Percentiles rank a stretch among this genome's conserved stretches.
These are phyloP conservation scores for Creontiades dilutus DNA, from an alignment of 2,888 invertebrate genomes.

Conservation along the genomic window DNA sequence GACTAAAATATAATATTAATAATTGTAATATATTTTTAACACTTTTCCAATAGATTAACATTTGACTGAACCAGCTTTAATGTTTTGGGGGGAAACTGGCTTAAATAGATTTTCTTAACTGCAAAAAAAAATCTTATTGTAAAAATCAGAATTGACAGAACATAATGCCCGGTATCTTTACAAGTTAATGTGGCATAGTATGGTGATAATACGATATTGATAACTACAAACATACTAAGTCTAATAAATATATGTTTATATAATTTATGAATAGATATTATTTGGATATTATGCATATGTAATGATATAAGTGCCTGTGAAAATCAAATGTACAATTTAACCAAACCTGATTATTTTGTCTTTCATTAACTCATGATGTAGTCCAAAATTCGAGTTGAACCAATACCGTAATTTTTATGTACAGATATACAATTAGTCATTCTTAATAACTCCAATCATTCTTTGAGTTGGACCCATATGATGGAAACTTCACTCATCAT, in stretches of 20 bases:
- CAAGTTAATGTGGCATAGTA: constrained; percentile 70
- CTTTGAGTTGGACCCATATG: too few species aligned
- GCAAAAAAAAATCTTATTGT: constrained; percentile 21
- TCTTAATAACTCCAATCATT: not conserved
- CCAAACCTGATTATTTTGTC: constrained; percentile 19
- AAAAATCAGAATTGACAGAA: constrained; percentile 74
- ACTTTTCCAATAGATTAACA: constrained; percentile 63
- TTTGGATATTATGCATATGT: constrained; percentile 66
- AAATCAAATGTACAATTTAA: constrained; percentile 67
- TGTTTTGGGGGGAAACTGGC: not conserved
- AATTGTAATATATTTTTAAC: constrained; percentile 67
- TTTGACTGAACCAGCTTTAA: constrained; percentile 65
- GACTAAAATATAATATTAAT: constrained; percentile 73
- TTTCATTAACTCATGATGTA: not conserved
- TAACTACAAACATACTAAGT: constrained; percentile 73
- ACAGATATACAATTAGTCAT: constrained; percentile 6
- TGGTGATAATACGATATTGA: constrained; percentile 67
- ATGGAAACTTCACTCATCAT: too few species aligned
- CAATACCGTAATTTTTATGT: constrained; percentile 8
- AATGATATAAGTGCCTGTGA: constrained; percentile 71
- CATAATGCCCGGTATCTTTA: constrained; percentile 69
- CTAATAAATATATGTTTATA: constrained; percentile 73
- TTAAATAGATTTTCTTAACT: constrained; percentile 23
- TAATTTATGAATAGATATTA: constrained; percentile 72
- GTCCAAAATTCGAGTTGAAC: constrained; percentile 15